phyloP scores from a whole-genome alignment of 2,888 invertebrate genomes.

The Orthonychiurus folsomi region DNA sequence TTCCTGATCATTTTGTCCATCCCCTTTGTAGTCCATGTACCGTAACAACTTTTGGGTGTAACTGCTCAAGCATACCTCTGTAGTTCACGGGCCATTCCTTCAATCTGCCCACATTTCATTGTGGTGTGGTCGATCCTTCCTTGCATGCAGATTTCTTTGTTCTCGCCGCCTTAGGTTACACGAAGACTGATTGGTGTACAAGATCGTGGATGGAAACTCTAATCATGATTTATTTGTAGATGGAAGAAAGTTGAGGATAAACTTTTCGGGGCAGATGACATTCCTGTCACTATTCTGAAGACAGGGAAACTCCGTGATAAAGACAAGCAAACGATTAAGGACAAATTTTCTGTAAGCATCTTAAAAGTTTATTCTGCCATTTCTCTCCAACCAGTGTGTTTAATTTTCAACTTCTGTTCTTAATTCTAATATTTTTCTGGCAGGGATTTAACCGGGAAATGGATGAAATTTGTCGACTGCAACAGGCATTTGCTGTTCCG shows the following conservation, averaged over 20 bases:
- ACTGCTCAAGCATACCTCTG: neutral
- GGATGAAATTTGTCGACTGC: constrained; percentile 74
- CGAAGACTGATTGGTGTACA: too few species aligned
- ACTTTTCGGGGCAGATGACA: constrained; percentile 61
- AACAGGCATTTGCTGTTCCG: constrained; percentile 85
- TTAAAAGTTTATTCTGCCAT: neutral
- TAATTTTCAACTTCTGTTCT: too few species aligned
- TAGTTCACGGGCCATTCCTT: neutral
- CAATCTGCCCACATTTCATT: neutral
- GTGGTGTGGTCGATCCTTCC: neutral
- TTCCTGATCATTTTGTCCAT: neutral
- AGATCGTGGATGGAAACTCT: neutral
- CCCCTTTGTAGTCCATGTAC: neutral
- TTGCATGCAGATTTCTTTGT: too few species aligned
- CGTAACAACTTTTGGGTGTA: neutral
- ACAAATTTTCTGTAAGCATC: constrained; percentile 69
- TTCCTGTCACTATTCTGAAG: constrained; percentile 51
- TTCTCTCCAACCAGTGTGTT: constrained; percentile 9
- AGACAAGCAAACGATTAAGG: constrained; percentile 75
- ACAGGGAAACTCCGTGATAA: constrained; percentile 70
- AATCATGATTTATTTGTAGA: constrained; percentile 47
- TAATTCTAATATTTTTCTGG: constrained; percentile 4
- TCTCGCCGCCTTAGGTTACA: neutral
- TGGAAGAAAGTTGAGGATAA: constrained; percentile 75
- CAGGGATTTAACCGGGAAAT: constrained; percentile 93